phyloP scores from a whole-genome alignment of 2,113 vertebrate species.

The Coregonus clupeaformis region DNA sequence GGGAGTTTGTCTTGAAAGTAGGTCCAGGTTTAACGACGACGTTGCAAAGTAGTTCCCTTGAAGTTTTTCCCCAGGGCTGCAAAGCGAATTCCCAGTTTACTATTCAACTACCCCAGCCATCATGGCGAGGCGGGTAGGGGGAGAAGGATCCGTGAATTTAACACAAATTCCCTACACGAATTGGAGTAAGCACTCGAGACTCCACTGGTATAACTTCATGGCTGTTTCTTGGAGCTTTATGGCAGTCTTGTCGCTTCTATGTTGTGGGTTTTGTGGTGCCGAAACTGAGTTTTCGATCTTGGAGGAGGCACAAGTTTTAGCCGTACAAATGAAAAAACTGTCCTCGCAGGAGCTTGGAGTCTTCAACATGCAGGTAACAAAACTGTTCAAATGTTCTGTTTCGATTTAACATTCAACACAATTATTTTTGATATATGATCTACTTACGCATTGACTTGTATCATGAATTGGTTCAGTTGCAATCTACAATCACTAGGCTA shows the following conservation, averaged over 20 bases:
- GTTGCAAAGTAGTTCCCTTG: constrained; percentile 70
- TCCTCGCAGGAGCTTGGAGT: constrained; percentile 93
- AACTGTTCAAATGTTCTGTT: background rate
- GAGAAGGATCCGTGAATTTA: constrained; percentile 35
- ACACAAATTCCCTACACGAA: constrained; percentile 38
- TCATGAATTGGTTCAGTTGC: no score
- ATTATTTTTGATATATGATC: no score
- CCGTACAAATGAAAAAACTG: constrained; percentile 88
- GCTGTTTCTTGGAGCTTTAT: constrained; percentile 57
- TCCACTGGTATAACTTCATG: constrained; percentile 33
- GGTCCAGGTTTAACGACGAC: constrained; percentile 50
- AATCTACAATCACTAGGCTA: no score
- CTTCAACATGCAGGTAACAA: constrained; percentile 89
- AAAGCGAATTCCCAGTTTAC: constrained; percentile 42
- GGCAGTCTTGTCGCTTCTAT: constrained; percentile 63
- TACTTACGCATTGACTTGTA: no score
- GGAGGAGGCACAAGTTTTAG: constrained; percentile 90
- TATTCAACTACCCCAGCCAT: constrained; percentile 48
- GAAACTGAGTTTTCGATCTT: constrained; percentile 91
- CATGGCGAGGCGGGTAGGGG: constrained; percentile 72
- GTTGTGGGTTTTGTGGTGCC: constrained; percentile 73
- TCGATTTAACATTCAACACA: background rate
- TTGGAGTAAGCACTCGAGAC: constrained; percentile 43
- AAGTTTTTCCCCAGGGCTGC: constrained; percentile 58
- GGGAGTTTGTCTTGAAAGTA: constrained; percentile 39